Evolutionary conservation across 1,140 invertebrate species (phyloP).

Genomic region (Drosophila bocqueti): DNA sequence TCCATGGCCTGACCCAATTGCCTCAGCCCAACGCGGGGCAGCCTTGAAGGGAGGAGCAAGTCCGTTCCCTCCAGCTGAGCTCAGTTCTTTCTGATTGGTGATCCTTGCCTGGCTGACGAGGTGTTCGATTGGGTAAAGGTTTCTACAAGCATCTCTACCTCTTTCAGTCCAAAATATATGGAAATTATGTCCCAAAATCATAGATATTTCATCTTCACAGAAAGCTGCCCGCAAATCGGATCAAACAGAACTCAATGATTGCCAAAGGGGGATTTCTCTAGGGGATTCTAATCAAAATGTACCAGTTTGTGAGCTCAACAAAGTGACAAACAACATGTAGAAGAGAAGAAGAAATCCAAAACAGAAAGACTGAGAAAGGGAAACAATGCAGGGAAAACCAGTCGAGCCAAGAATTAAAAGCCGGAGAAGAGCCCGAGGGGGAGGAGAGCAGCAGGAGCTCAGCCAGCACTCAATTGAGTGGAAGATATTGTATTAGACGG

Average conservation of each 20-base stretch:
- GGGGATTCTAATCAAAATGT: neutral
- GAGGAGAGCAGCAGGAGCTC: neutral
- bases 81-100: neutral
- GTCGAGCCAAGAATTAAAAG: neutral
- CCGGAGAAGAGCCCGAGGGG: neutral
- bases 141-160: neutral
- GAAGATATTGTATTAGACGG: constrained; percentile 43
- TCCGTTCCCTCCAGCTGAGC: neutral
- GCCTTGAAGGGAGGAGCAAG: neutral
- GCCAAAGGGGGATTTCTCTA: too few relatives aligned
- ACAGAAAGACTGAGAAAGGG: neutral
- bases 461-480: constrained; percentile 30
- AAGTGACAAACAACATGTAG: neutral
- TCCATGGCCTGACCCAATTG: constrained; percentile 62
- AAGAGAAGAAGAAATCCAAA: neutral
- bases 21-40: neutral
- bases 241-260: neutral
- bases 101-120: neutral
- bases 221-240: too few relatives aligned
- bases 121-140: neutral
- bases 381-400: neutral
- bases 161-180: neutral
- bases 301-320: neutral
- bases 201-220: neutral
- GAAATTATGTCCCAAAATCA: neutral